Evolutionary conservation across 2,113 vertebrate genomes (phyloP), one percentile per base, ranked within the genome.

Genomic region (Meriones unguiculatus): DNA sequence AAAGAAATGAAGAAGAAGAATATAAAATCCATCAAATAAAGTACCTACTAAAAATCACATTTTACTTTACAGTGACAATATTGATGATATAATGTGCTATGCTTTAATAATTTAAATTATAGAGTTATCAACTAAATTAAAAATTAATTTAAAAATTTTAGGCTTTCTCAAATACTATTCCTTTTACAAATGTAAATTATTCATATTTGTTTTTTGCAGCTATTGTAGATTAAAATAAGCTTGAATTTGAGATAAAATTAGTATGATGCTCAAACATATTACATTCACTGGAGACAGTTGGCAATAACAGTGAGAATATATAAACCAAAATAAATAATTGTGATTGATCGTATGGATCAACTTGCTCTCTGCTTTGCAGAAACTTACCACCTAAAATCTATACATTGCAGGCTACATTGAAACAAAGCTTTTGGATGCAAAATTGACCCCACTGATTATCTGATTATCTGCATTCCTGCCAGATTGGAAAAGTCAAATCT

Each of bases 71-170:
- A 87, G 5, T 87, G 81, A 87, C 10, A 90, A 90, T 88, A 70
- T 57, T 91, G 38, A 46, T 46, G n/a, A 20, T 85, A 92, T 81
- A 94, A 90, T 94, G 92, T 92, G 6, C 5, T 64, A 69, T 94
- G 30, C 8, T 69, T 93, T 81, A 76, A 65, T 85, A 88, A 93
- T 73, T 24, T 84, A 84, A 92, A 80, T 92, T 90, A 67, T 12
- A 52, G 72, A 82, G n/a, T 20, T 67, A 54, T 85, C 41, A 67
- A 80, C 22, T 54, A 41, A 93, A 90, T 86, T 88, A 78, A 67
- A 92, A 69, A 73, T 92, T 54, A 84, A 94, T 88, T 3, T 52
- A 70, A 73, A 85, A 46, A 41, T 85, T n/a, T 72, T 35, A 67
- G 2, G 5, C 72, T 84, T 92, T 35, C 54, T 38, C 35, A 94